phyloP scores from a whole-genome alignment of 2,113 vertebrate species.

The Sylvietta virens region DNA sequence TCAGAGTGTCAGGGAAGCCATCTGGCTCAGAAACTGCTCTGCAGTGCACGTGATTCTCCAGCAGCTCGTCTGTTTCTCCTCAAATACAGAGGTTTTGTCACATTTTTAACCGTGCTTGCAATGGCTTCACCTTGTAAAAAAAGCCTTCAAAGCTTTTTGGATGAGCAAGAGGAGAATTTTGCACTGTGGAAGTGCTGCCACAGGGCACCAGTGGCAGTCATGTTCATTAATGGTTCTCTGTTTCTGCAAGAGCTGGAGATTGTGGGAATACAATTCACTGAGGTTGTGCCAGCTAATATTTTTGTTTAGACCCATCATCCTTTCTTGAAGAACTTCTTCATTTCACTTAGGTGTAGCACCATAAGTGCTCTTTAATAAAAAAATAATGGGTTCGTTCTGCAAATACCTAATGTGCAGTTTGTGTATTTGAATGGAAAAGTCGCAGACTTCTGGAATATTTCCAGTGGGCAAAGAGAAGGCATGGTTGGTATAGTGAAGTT shows the following conservation, averaged over 20 bases:
- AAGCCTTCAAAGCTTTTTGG: neutral
- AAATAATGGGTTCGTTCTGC: neutral
- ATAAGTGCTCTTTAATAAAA: neutral
- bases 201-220: neutral
- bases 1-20: fast-evolving
- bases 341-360: neutral
- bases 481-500: neutral
- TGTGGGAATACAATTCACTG: neutral
- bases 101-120: neutral
- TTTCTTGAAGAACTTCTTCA: neutral
- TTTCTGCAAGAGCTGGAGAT: neutral
- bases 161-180: neutral
- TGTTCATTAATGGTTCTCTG: neutral
- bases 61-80: neutral
- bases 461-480: neutral
- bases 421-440: neutral
- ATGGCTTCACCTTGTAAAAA: neutral
- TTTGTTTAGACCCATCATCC: neutral
- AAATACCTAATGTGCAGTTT: neutral
- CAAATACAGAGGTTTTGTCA: neutral
- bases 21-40: neutral
- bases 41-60: neutral
- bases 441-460: neutral
- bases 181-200: neutral
- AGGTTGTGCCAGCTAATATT: neutral